Evolutionary conservation across 2,113 vertebrate species (phyloP).

Genomic region (Heterochromis multidens): DNA sequence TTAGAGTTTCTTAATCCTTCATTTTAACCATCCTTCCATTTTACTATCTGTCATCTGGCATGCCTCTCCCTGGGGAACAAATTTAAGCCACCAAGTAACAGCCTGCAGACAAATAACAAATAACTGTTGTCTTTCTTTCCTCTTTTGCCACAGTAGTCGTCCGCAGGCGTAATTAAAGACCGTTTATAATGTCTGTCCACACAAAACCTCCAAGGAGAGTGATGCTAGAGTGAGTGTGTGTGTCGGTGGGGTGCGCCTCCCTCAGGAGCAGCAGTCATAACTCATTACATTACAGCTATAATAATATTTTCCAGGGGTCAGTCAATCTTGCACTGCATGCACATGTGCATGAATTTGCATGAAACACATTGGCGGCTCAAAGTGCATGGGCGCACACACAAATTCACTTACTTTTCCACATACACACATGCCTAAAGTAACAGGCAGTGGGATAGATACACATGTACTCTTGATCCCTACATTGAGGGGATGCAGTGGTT

Average conservation of each 20-base stretch:
- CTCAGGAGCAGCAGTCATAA: slow-evolving; percentile 61
- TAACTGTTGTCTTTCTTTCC: not conserved
- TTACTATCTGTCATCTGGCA: slow-evolving; percentile 3
- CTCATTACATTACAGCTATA: slow-evolving; percentile 59
- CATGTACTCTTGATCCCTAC: not conserved
- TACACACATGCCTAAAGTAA: not conserved
- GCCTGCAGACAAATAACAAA: slow-evolving; percentile 41
- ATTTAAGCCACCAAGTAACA: not conserved
- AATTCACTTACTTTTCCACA: not conserved
- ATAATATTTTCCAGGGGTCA: slow-evolving; percentile 58
- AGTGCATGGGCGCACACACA: not conserved
- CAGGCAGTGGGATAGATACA: rapidly evolving
- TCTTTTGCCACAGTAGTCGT: not conserved
- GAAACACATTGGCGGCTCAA: not conserved
- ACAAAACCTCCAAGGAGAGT: slow-evolving; percentile 19
- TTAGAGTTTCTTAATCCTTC: slow-evolving; percentile 2
- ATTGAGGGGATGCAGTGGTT: too few species aligned
- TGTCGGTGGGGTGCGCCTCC: slow-evolving; percentile 41
- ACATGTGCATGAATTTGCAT: not conserved
- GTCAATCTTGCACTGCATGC: slow-evolving; percentile 7
- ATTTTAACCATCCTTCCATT: slow-evolving; percentile 10
- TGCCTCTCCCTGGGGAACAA: not conserved
- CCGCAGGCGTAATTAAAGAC: slow-evolving; percentile 43
- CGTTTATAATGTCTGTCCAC: slow-evolving; percentile 39
- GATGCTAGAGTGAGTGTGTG: slow-evolving; percentile 24